Evolutionary conservation across 2,113 vertebrate genomes (phyloP), one percentile per base, ranked within the genome.

Genomic region (Trichechus manatus): DNA sequence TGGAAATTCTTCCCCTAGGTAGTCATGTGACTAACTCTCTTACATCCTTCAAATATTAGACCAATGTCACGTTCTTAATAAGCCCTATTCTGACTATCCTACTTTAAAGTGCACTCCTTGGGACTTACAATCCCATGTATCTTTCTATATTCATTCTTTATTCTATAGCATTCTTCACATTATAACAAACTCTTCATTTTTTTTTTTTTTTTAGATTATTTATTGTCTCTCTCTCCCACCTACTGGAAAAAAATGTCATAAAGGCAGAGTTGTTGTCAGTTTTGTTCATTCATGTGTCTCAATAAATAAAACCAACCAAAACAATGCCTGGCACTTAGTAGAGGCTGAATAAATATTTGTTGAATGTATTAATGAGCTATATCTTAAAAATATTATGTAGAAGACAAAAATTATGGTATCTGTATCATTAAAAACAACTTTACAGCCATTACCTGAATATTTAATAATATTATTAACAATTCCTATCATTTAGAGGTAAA

Each of bases 401-500:
- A 59, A 87, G 20, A 61, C 13, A 88, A 84, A 68, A 91, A 50
- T 64, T 25, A 13, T 13, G 9, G 36, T 61, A 89, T 23, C 75
- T 56, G 15, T 59, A 36, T 70, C 25, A 72, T 56, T 85, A 91
- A 89, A 95, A 92, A 36, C 7, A 91, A 39, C 22, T 20, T 74
- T 72, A 25, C 64, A n/a, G 70, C 8, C 15, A 70, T 68, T 89
- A 80, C 25, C 6, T 83, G 50, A 83, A 44, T 74, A 15, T 33
- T 93, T 86, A 92, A 39, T 56, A 79, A 19, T 64, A 50, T 78
- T 17, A 89, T 59, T 50, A 82, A 87, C 11, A 92, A 39, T 80
- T 96, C 36, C 13, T 81, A n/a, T 33, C 29, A 63, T 80, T 94
- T 82, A 92, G 14, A 93, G 15, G 85, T 5, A 85, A 78, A 44